Base-by-base conservation (phyloP, 2,113 vertebrate species). In the Motacilla alba region DNA sequence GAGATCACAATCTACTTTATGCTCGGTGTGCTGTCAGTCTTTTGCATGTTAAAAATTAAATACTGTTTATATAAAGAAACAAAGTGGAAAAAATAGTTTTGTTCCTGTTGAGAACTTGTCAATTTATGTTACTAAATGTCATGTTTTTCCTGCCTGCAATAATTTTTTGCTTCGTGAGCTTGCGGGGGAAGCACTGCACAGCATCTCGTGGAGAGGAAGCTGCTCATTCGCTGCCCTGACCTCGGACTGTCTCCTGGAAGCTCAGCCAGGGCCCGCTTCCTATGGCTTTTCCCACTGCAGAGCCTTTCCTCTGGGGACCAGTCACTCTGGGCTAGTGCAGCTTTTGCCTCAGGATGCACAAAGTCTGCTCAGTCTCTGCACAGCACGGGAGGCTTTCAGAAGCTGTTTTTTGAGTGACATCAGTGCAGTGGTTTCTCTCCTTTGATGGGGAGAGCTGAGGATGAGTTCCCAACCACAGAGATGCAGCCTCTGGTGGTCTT, bases 121-220 rank as follows among this genome's bases (percentile, higher is more conserved):
- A 80, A 87, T 94, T 91, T 96, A 72, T 78, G 77, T 87, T 94
- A 46, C 70, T 44, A 49, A 64, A 91, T 90, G 74, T 92, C 85
- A 31, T 67, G 44, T 33, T 95, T 90, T 96, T 89, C 80, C 83
- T 94, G 87, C n/a, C 74, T 84, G 66, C 4, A 0, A 52, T 92
- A 1, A 20, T 83, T 90, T 79, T 94, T 55, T 90, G 55, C 73
- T 87, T 39, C 0, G 1, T 63, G 73, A 88, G 30, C 66, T 94
- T 75, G 83, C 0, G 4, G 62, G 62, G 91, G 94, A 95, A 92
- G 77, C 7, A 0, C 35, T 7, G 58, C 1, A 1, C 47, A 60
- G 82, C 83, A 66, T 95, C 83, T 92, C 33, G 14, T 1, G 4
- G 72, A 49, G 55, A 68, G 77, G 93, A 93, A 94, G 68, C 77